phyloP scores from a whole-genome alignment of 2,113 vertebrate genomes.

The Thamnaconus septentrionalis region DNA sequence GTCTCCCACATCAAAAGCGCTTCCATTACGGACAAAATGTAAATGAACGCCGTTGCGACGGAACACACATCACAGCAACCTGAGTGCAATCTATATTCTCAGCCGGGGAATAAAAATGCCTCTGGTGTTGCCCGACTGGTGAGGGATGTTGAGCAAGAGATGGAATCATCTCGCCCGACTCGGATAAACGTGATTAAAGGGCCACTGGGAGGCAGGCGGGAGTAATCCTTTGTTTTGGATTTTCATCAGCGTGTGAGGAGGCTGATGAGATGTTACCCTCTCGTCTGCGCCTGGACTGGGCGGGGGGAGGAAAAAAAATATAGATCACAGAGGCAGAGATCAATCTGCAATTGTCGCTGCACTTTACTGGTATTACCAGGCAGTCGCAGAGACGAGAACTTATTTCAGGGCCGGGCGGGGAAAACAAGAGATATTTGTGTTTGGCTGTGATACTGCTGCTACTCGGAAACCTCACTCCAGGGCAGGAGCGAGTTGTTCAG shows the following conservation, averaged over 20 bases:
- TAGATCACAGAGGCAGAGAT: constrained; percentile 25
- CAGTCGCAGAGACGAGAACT: constrained; percentile 35
- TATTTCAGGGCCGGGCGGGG: constrained; percentile 24
- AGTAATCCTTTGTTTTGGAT: constrained; percentile 60
- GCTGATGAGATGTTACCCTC: constrained; percentile 13
- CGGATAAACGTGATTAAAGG: constrained; percentile 55
- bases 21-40: no score
- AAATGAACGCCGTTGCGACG: no score
- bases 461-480: constrained; percentile 14
- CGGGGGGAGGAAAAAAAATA: no score
- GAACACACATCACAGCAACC: no score
- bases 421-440: constrained; percentile 24
- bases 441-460: constrained; percentile 10
- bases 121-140: constrained; percentile 4
- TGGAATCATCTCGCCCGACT: constrained; percentile 12
- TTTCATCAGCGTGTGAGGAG: constrained; percentile 36
- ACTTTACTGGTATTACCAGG: constrained; percentile 13
- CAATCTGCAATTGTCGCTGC: constrained; percentile 37
- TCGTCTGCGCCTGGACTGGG: constrained; percentile 16
- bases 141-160: constrained; percentile 26
- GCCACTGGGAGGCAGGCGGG: constrained; percentile 23
- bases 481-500: constrained; percentile 10
- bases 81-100: constrained; percentile 2
- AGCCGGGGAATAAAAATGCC: neutral
- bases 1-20: no score